These are phyloP conservation scores for Scaptomyza graminum DNA, from an alignment of 1,140 invertebrate genomes.

Conservation along the genomic window DNA sequence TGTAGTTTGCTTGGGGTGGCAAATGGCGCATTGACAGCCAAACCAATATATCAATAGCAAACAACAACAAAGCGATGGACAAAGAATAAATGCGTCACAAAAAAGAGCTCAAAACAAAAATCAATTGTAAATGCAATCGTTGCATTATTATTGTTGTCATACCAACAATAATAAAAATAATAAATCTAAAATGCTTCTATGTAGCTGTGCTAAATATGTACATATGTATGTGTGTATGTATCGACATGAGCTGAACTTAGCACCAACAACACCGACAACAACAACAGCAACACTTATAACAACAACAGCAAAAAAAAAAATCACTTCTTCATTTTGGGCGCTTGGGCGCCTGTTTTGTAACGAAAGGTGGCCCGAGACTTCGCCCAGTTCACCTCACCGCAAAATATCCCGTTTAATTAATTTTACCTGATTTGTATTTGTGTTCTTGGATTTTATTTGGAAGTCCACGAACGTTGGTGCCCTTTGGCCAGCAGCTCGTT, in stretches of 20 bases:
- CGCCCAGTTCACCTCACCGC: conserved; percentile 21
- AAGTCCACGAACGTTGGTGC: not conserved
- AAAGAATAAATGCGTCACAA: conserved; percentile 40
- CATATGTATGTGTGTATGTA: not conserved
- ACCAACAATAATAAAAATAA: conserved; percentile 21
- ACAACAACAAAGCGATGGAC: conserved; percentile 31
- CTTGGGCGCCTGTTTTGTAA: conserved; percentile 62
- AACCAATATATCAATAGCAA: conserved; percentile 29
- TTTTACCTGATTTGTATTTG: conserved; percentile 31
- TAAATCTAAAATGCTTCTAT: not conserved
- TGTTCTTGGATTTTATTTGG: not conserved
- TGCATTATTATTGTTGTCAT: conserved; percentile 21
- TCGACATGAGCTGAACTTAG: conserved; percentile 6
- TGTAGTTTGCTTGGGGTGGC: conserved; percentile 33
- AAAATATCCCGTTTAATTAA: conserved; percentile 21
- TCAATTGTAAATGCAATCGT: conserved; percentile 52
- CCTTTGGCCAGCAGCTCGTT: conserved; percentile 8
- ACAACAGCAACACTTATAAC: conserved; percentile 18
- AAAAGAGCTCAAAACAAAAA: conserved; percentile 53
- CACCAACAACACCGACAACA: conserved; percentile 27
- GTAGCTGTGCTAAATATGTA: not conserved
- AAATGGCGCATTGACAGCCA: conserved; percentile 40
- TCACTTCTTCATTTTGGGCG: conserved; percentile 18
- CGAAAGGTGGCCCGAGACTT: conserved; percentile 34
- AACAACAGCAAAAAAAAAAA: conserved; percentile 1